A percentile compares a stretch with the other conserved stretches of the same genome.
These are phyloP conservation scores for Chaetorhynchus papuensis DNA, from an alignment of 2,113 vertebrate genomes.

Conservation along the genomic window DNA sequence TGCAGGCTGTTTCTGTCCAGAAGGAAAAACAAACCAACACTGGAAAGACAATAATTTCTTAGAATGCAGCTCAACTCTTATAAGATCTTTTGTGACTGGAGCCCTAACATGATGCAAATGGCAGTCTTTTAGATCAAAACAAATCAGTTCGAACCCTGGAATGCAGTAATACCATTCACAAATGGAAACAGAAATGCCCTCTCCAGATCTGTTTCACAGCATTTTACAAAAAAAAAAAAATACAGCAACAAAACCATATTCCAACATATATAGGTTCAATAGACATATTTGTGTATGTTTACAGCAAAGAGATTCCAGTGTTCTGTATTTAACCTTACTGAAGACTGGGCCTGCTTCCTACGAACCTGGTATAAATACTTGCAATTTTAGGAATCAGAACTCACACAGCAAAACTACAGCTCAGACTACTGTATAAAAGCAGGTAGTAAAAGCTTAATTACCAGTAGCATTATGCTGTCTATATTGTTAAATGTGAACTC, in stretches of 20 bases:
- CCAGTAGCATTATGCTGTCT: slow-evolving; percentile 74
- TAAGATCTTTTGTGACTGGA: slow-evolving; percentile 26
- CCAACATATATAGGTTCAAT: slow-evolving; percentile 20
- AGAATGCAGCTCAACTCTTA: background rate
- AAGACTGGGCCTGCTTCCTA: slow-evolving; percentile 17
- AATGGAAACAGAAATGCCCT: slow-evolving; percentile 27
- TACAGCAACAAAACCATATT: slow-evolving; percentile 21
- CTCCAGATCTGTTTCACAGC: slow-evolving; percentile 30
- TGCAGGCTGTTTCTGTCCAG: background rate
- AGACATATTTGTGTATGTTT: background rate
- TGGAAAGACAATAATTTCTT: background rate
- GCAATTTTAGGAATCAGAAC: slow-evolving; percentile 41
- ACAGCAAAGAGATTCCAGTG: background rate
- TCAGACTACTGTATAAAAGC: slow-evolving; percentile 66
- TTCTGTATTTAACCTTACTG: slow-evolving; percentile 7
- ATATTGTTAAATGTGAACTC: slow-evolving; percentile 79
- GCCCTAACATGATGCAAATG: slow-evolving; percentile 30
- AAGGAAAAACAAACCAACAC: background rate
- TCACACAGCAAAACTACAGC: slow-evolving; percentile 37
- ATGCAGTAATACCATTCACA: slow-evolving; percentile 23
- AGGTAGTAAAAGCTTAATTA: slow-evolving; percentile 78
- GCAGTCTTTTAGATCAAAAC: slow-evolving; percentile 53
- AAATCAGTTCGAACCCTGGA: slow-evolving; percentile 32
- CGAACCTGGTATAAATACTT: slow-evolving; percentile 10
- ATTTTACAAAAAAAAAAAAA: background rate